A percentile compares a stretch with the other conserved stretches of the same genome.
These are phyloP conservation scores for Microhierax caerulescens DNA, from an alignment of 2,797 vertebrate genomes.

Conservation along the genomic window DNA sequence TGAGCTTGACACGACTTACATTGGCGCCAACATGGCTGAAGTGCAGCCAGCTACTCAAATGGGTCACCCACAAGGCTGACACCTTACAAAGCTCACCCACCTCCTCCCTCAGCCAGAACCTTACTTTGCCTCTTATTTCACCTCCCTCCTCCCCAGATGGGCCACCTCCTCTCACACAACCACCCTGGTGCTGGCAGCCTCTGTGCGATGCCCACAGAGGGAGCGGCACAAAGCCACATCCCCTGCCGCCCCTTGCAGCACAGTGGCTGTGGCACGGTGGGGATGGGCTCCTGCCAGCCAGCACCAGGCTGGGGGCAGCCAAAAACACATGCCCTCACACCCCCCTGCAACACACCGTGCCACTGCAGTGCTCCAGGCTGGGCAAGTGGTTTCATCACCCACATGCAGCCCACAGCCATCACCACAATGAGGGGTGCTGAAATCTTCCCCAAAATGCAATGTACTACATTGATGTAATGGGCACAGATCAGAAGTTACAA, in stretches of 20 bases:
- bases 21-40: not conserved
- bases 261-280: fast-evolving
- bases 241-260: fast-evolving
- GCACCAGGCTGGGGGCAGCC: not conserved
- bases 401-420: not conserved
- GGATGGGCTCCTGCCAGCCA: not conserved
- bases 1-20: not conserved
- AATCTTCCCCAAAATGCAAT: not conserved
- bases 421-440: not conserved
- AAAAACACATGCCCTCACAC: fast-evolving
- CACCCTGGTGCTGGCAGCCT: fast-evolving
- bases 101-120: not conserved
- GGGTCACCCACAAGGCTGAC: fast-evolving
- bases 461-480: not conserved
- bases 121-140: not conserved
- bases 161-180: not conserved
- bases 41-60: not conserved
- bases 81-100: not conserved
- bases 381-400: not conserved
- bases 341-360: fast-evolving
- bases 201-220: fast-evolving
- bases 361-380: not conserved
- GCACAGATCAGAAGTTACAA: not conserved
- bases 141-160: not conserved
- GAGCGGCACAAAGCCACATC: not conserved